Conservation (phyloP, 2,113 vertebrate genomes). For the Takifugu bimaculatus region DNA sequence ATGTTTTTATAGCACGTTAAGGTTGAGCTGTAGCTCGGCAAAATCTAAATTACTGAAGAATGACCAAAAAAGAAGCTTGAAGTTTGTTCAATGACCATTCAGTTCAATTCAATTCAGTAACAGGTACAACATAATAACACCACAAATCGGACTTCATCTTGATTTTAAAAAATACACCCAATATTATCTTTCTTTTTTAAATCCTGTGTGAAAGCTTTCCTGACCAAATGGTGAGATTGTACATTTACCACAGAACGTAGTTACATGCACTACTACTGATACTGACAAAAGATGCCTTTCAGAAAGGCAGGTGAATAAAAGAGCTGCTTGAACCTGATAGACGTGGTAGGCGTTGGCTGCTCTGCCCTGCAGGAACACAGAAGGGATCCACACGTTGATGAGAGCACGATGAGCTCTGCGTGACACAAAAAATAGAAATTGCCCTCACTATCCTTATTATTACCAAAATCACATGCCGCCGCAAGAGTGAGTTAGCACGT, state of each 20-base stretch:
- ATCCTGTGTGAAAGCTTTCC: too few species aligned
- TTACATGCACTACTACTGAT: neutral
- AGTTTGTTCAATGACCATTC: too few species aligned
- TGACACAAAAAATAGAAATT: slow-evolving; percentile 42
- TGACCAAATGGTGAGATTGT: too few species aligned
- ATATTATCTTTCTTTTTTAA: too few species aligned
- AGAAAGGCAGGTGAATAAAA: neutral
- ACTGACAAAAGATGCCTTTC: neutral
- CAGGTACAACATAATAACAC: too few species aligned
- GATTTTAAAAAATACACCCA: too few species aligned
- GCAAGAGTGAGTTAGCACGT: slow-evolving; percentile 20
- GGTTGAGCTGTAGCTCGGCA: too few species aligned
- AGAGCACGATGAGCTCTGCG: slow-evolving; percentile 92
- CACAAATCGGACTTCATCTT: too few species aligned
- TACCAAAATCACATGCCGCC: slow-evolving; percentile 15
- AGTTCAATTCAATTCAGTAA: too few species aligned
- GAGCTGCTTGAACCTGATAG: slow-evolving; percentile 82
- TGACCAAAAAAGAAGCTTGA: too few species aligned
- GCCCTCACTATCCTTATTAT: slow-evolving; percentile 7
- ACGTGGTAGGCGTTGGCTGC: slow-evolving; percentile 96
- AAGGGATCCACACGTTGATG: slow-evolving; percentile 99
- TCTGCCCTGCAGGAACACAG: slow-evolving; percentile 93
- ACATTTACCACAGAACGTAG: neutral
- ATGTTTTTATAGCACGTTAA: neutral
- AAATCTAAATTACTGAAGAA: too few species aligned